phyloP scores from a whole-genome alignment of 2,888 invertebrate species.

The Entomobrya multifasciata region DNA sequence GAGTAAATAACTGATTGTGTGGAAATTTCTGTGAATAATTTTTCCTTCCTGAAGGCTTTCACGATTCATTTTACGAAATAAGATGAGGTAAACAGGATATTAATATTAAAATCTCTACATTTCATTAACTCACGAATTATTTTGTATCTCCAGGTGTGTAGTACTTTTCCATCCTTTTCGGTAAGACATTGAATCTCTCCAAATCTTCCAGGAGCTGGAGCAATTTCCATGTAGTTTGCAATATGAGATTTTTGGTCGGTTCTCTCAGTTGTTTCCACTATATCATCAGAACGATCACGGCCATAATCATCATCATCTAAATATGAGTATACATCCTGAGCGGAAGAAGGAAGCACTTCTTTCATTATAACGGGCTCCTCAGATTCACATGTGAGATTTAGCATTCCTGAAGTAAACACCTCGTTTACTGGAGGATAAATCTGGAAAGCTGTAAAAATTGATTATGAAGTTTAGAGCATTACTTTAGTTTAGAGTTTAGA shows the following conservation, averaged over 20 bases:
- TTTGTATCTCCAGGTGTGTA: conserved; percentile 75
- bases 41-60: too few species aligned
- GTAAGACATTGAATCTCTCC: conserved; percentile 76
- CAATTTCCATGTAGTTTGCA: conserved; percentile 73
- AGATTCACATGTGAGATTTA: conserved; percentile 74
- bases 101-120: too few species aligned
- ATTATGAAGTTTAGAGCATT: not conserved
- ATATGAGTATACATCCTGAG: conserved; percentile 58
- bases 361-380: conserved; percentile 73
- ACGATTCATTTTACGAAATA: too few species aligned
- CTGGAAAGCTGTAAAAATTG: conserved; percentile 48
- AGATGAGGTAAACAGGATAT: not conserved
- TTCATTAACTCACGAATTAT: conserved; percentile 74
- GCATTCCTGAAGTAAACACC: conserved; percentile 66
- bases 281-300: conserved; percentile 66
- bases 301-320: conserved; percentile 65
- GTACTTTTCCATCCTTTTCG: conserved; percentile 72
- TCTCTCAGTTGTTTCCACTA: conserved; percentile 70
- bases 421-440: conserved; percentile 63
- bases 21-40: too few species aligned
- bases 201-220: conserved; percentile 69
- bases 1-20: too few species aligned
- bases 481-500: too few species aligned
- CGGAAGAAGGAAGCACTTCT: conserved; percentile 57
- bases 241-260: conserved; percentile 72